Conservation (phyloP, 2,888 invertebrate species). For the Flexamia atlantica region DNA sequence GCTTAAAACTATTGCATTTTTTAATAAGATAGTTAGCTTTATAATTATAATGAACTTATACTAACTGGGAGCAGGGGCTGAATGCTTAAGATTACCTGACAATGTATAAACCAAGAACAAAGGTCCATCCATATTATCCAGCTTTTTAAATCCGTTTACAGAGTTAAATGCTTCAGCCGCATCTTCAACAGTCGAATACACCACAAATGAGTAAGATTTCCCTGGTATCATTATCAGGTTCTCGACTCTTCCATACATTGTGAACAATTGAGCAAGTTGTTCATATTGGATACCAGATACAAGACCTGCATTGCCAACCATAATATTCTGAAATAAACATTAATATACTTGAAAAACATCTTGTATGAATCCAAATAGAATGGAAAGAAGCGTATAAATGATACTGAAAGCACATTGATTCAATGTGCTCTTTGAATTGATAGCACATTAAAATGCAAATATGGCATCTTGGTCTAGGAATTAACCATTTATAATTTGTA, state of each 20-base stretch:
- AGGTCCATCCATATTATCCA: slow-evolving; percentile 79
- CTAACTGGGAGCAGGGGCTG: too few species aligned
- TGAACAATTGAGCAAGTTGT: slow-evolving; percentile 78
- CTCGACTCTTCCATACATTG: slow-evolving; percentile 77
- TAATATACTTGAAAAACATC: too few species aligned
- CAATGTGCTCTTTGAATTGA: too few species aligned
- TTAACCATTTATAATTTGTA: too few species aligned
- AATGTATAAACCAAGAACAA: slow-evolving; percentile 83
- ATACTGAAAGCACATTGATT: too few species aligned
- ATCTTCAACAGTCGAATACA: slow-evolving; percentile 77
- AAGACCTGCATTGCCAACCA: slow-evolving; percentile 92
- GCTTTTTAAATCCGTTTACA: slow-evolving; percentile 80
- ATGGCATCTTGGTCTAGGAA: too few species aligned
- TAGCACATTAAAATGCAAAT: too few species aligned
- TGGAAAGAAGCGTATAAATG: too few species aligned
- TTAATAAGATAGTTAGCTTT: too few species aligned
- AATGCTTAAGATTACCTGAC: slow-evolving; percentile 64
- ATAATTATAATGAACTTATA: too few species aligned
- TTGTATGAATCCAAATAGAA: too few species aligned
- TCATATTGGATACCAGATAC: slow-evolving; percentile 87
- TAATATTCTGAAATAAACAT: slow-evolving; percentile 84
- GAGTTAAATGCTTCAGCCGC: slow-evolving; percentile 79
- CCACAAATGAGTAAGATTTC: slow-evolving; percentile 89
- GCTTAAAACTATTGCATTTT: too few species aligned
- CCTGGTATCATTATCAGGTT: slow-evolving; percentile 85